Evolutionary conservation across 2,797 vertebrate genomes (phyloP).

Genomic region (Melanotaenia pygmaea): DNA sequence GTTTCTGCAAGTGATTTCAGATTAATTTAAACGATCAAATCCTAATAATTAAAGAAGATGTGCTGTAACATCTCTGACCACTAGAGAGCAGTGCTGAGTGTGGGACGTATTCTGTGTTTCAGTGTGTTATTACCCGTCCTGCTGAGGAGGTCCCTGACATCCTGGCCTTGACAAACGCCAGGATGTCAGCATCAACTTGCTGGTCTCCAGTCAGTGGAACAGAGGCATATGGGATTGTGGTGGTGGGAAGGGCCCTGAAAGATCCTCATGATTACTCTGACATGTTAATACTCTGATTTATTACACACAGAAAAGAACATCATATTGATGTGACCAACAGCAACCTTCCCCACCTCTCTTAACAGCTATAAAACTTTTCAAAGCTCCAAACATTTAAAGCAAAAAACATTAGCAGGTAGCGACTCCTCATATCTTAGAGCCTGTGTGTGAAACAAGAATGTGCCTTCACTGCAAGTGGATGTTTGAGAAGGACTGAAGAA

Average conservation of each 20-base stretch:
- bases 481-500: slow-evolving; percentile 27
- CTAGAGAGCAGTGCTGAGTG: slow-evolving; percentile 49
- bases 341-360: background rate
- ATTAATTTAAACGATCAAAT: background rate
- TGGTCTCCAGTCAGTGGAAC: slow-evolving; percentile 91
- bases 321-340: background rate
- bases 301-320: background rate
- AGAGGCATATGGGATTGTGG: slow-evolving; percentile 66
- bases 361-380: background rate
- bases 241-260: slow-evolving; percentile 77
- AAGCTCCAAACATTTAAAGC: slow-evolving; percentile 20
- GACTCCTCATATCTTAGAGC: slow-evolving; percentile 12
- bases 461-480: slow-evolving; percentile 27
- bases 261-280: slow-evolving; percentile 10
- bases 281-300: background rate
- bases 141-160: slow-evolving; percentile 82
- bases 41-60: background rate
- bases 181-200: slow-evolving; percentile 89
- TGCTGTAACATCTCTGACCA: slow-evolving; percentile 17
- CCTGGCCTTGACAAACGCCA: slow-evolving; percentile 92
- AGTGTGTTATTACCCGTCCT: slow-evolving; percentile 81
- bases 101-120: too few species aligned
- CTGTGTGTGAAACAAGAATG: slow-evolving; percentile 25
- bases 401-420: slow-evolving; percentile 8
- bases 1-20: background rate